These are phyloP conservation scores for Notoglanidium macrostoma DNA, from an alignment of 2,797 vertebrate genomes.

Conservation along the genomic window DNA sequence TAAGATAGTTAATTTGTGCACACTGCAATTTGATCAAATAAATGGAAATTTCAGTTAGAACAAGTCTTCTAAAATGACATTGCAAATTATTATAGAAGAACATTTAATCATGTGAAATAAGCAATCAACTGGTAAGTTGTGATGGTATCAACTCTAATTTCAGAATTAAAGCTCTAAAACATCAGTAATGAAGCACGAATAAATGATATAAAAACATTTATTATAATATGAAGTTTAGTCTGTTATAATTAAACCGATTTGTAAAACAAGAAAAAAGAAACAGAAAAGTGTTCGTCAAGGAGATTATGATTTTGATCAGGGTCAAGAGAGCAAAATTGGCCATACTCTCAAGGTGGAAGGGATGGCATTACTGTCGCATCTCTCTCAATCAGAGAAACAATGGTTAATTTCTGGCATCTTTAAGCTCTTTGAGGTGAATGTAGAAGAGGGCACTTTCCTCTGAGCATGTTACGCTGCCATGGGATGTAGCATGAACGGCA, in stretches of 20 bases:
- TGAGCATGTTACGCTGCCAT: slow-evolving; percentile 29
- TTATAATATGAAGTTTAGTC: neutral
- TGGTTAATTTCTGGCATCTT: neutral
- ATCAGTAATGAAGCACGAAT: too few species aligned
- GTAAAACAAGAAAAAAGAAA: neutral
- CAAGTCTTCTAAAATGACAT: neutral
- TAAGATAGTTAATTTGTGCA: neutral
- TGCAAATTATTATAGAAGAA: neutral
- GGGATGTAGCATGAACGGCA: too few species aligned
- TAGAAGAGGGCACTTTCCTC: slow-evolving; percentile 2
- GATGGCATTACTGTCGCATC: neutral
- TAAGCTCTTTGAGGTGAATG: slow-evolving; percentile 1
- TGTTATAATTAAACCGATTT: neutral
- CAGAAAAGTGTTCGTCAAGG: neutral
- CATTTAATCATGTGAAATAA: neutral
- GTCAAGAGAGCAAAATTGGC: slow-evolving; percentile 1
- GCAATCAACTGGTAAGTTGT: neutral
- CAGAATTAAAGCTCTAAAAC: neutral
- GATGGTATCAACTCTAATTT: neutral
- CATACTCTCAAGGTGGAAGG: neutral
- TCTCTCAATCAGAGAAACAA: neutral
- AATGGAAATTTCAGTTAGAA: neutral
- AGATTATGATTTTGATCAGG: neutral
- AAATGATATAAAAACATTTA: neutral
- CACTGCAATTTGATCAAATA: neutral